Evolutionary conservation across 2,113 vertebrate species (phyloP).

Genomic region (Sula dactylatra): DNA sequence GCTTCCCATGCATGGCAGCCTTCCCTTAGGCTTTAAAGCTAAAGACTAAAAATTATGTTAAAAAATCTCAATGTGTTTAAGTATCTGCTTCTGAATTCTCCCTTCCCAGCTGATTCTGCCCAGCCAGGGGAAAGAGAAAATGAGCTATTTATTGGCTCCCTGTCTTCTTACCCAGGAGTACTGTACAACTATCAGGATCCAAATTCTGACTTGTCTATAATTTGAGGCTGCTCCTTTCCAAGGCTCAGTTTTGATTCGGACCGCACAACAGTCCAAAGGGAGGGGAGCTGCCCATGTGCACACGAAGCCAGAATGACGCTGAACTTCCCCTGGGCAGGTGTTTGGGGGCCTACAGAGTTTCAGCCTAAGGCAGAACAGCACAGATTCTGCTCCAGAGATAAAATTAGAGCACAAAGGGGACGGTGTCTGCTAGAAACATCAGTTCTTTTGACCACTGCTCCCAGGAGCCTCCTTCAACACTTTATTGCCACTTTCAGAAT

Average conservation of each 20-base stretch:
- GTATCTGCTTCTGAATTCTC: neutral
- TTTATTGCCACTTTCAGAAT: neutral
- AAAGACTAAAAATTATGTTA: neutral
- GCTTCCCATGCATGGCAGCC: neutral
- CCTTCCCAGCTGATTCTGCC: neutral
- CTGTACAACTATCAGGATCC: neutral
- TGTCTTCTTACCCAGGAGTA: neutral
- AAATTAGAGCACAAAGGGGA: neutral
- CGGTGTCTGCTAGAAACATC: neutral
- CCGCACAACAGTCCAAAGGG: neutral
- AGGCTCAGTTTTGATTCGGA: neutral
- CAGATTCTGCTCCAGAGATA: neutral
- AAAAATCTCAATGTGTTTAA: neutral
- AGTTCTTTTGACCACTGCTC: neutral
- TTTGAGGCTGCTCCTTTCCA: neutral
- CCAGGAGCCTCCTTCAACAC: neutral
- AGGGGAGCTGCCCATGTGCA: rapidly evolving
- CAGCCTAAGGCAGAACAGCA: neutral
- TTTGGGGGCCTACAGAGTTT: neutral
- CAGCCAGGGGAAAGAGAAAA: neutral
- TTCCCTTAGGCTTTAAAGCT: neutral
- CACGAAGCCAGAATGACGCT: neutral
- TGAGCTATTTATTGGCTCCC: neutral
- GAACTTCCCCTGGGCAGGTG: neutral
- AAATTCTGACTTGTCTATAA: neutral